phyloP scores from a whole-genome alignment of 2,113 vertebrate species.

The Nycticorax nycticorax region DNA sequence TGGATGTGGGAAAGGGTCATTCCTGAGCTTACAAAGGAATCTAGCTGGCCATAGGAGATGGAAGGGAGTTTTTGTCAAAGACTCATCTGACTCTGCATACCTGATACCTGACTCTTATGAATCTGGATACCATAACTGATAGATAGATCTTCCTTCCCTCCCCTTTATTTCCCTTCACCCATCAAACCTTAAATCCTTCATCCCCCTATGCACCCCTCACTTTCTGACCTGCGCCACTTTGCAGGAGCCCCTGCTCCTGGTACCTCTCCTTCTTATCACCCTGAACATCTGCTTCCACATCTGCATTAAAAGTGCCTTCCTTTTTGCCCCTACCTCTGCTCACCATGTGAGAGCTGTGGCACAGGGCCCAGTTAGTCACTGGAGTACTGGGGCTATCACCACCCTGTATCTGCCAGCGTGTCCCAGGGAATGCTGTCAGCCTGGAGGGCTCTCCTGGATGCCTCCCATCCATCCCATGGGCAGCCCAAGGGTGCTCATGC shows the following conservation, averaged over 20 bases:
- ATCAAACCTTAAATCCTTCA: not conserved
- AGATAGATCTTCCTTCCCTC: not conserved
- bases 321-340: not conserved
- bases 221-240: not conserved
- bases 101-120: not conserved
- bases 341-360: not conserved
- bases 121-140: not conserved
- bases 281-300: not conserved
- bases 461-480: not conserved
- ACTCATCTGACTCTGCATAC: not conserved
- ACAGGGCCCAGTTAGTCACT: not conserved
- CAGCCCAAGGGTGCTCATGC: not conserved
- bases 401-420: too few species aligned
- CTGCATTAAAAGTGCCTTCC: not conserved
- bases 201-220: not conserved
- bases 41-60: not conserved
- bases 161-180: not conserved
- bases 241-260: not conserved
- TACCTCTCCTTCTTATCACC: not conserved
- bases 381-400: not conserved
- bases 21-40: not conserved
- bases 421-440: not conserved
- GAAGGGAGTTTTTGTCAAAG: not conserved
- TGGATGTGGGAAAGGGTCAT: not conserved
- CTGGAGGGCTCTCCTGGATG: not conserved